Evolutionary conservation across 2,113 vertebrate species (phyloP).

Genomic region (Acanthisitta chloris): DNA sequence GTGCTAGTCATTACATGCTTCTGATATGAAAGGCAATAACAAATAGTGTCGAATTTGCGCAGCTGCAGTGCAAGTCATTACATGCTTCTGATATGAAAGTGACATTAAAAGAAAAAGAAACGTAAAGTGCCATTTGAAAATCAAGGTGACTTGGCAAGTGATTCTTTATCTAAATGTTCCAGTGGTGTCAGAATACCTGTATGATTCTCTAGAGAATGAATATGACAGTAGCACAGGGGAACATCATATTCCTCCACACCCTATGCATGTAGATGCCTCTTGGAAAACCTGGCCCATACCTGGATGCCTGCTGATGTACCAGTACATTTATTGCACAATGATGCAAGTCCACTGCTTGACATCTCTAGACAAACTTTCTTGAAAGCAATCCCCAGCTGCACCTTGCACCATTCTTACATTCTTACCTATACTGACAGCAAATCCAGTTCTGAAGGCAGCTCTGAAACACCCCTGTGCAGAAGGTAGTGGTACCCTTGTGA

Average conservation of each 20-base stretch:
- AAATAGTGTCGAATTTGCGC: not conserved
- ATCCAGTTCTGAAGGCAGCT: not conserved
- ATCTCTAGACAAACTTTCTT: not conserved
- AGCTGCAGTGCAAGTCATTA: not conserved
- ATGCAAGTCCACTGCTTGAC: not conserved
- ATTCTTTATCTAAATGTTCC: not conserved
- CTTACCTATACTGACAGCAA: not conserved
- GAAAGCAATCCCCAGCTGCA: not conserved
- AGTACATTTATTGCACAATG: not conserved
- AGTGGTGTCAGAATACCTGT: not conserved
- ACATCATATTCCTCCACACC: not conserved
- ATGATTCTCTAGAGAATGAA: not conserved
- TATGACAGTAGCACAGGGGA: not conserved
- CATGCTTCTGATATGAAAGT: not conserved
- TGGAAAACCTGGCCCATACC: not conserved
- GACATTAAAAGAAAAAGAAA: not conserved
- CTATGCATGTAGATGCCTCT: not conserved
- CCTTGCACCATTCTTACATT: not conserved
- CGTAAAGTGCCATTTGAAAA: not conserved
- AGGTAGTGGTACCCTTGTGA: not conserved
- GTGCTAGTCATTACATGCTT: not conserved
- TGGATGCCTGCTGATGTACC: not conserved
- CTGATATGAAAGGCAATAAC: not conserved
- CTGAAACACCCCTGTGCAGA: rapidly evolving
- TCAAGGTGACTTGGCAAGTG: not conserved